Base-by-base conservation (phyloP, 2,888 invertebrate species). In the Falcaria lacertinaria region DNA sequence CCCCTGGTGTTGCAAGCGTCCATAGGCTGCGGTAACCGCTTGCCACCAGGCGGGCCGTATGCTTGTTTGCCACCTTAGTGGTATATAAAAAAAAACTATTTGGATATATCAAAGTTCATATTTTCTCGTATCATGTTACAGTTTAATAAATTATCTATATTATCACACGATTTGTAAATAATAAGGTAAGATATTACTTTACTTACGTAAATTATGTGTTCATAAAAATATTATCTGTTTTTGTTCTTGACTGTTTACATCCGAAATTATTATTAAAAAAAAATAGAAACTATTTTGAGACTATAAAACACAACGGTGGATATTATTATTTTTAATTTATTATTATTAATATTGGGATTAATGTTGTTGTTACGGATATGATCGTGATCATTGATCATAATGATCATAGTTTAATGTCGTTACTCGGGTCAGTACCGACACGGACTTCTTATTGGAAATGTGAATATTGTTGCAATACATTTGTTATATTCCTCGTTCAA, bases 181-280 rank as follows among this genome's bases (percentile, higher is more conserved):
- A 45, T 73, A 72, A 62, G 71, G 74, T 74, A 71, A 58, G 67
- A 54, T 52, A 36, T 34, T 47, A 48, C 19, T 19, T 48, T 54
- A 52, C 43, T 54, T 65, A 68, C 66, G 73, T 74, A 69, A 81
- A 75, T 71, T 72, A 81, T 83, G 84, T 84, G 85, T 85, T 85
- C 85, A 84, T 68, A 57, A 63, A 54, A 48, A 52, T 58, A 54
- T 57, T 65, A 72, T 64, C 65, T 69, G 69, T 77, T 74, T 69
- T 74, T 69, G 71, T 53, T 65, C 54, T 63, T 58, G 64, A 61
- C 71, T 74, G 70, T 76, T 74, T 64, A 74, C 63, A 70, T 60
- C 65, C 63, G 66, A 70, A 65, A 63, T 52, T 56, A 64, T 63
- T 64, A 67, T 54, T 65, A 25, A 25, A 37, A 17, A n/a, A 19